Base-by-base conservation (phyloP, 2,888 invertebrate species). In the Mythimna ferrago region DNA sequence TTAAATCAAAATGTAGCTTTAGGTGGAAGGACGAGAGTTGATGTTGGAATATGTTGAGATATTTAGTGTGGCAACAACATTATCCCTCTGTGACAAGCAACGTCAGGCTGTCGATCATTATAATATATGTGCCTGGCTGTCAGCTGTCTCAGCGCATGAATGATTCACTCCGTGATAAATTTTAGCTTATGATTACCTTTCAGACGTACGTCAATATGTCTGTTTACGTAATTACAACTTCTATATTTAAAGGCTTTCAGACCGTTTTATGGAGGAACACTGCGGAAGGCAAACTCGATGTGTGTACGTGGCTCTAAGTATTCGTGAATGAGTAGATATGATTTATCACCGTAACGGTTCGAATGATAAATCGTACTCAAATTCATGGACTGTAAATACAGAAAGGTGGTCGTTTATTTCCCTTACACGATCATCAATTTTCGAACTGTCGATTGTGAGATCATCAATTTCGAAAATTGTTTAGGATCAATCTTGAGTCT, bases 151-250 rank as follows among this genome's bases (percentile, higher is more conserved):
- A 92, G 92, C 93, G 93, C 94, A 94, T 95, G 96, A 96, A 95
- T 95, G 96, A 96, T 96, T 96, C 96, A 96, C 95, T 95, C 92
- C 92, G 93, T 95, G 95, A 96, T 96, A 96, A 96, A 96, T 96
- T 95, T 93, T 93, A 95, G 95, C 95, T 96, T 95, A 95, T 96
- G 96, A 96, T 96, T 96, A 96, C 95, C 95, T 96, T 95, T 95
- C 95, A 95, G 94, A 93, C 94, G 89, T 92, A 92, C 92, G 94
- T 95, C 96, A 94, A 95, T 94, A 92, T 93, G 95, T 95, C 95
- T 94, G 94, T 95, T 94, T 94, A 93, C 93, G 94, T 95, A 95
- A 95, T 95, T 95, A 94, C 92, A 88, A 89, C 87, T 90, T 92
- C 91, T 92, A 91, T 91, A 91, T 92, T 91, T 90, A 90, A 92